A percentile compares a stretch with the other conserved stretches of the same genome.
These are phyloP conservation scores for Castor canadensis DNA, from an alignment of 2,113 vertebrate species.

Conservation along the genomic window DNA sequence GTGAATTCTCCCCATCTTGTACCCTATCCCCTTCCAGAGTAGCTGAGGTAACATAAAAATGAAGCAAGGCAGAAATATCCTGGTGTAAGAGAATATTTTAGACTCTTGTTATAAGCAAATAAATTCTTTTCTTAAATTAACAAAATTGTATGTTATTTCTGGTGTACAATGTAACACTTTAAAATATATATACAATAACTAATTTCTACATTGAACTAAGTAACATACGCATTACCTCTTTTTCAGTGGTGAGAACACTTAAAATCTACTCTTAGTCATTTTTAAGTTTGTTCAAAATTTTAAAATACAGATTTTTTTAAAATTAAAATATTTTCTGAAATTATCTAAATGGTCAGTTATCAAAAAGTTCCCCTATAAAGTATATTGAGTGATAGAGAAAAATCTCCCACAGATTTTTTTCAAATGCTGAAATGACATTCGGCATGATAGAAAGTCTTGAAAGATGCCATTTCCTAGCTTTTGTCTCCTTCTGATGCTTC, in stretches of 20 bases:
- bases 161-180: not conserved
- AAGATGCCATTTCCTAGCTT: not conserved
- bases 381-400: not conserved
- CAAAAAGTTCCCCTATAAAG: not conserved
- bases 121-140: not conserved
- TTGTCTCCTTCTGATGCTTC: not conserved
- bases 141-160: not conserved
- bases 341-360: not conserved
- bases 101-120: not conserved
- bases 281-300: too few species aligned
- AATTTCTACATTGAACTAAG: not conserved
- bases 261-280: not conserved
- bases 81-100: not conserved
- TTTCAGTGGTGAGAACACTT: not conserved
- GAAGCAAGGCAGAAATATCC: not conserved
- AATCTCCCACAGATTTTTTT: not conserved
- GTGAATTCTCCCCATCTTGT: not conserved
- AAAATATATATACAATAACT: not conserved
- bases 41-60: not conserved
- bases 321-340: constrained; percentile 2
- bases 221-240: not conserved
- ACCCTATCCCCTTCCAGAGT: not conserved
- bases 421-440: not conserved
- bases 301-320: not conserved
- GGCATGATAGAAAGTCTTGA: not conserved